phyloP scores from a whole-genome alignment of 2,797 vertebrate species.

The Sebastes matsubarae region DNA sequence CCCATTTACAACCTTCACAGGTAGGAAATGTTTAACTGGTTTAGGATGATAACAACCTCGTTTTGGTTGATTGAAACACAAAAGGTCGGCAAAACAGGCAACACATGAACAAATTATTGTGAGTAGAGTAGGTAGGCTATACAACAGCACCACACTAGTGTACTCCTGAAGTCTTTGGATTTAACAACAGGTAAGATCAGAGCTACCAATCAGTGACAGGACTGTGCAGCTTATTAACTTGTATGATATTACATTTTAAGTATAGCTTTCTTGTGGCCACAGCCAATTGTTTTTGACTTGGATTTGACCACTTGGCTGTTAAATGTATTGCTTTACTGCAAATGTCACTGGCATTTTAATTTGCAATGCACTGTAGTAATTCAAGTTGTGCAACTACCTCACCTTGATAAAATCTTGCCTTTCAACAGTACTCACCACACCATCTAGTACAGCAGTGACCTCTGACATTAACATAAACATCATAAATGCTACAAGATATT shows the following conservation, averaged over 20 bases:
- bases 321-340: background rate
- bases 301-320: background rate
- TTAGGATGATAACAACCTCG: background rate
- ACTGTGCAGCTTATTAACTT: background rate
- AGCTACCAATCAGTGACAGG: background rate
- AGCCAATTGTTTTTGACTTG: background rate
- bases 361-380: background rate
- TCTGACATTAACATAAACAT: no score
- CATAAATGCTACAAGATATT: no score
- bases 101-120: background rate
- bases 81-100: background rate
- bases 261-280: background rate
- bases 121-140: background rate
- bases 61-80: background rate
- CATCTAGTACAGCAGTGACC: background rate
- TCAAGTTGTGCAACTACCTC: background rate
- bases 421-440: background rate
- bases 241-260: background rate
- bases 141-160: background rate
- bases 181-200: background rate
- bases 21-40: conserved; percentile 34
- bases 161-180: background rate
- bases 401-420: background rate
- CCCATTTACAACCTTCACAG: conserved; percentile 35
- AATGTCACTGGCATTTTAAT: background rate